Evolutionary conservation across 1,140 invertebrate species (phyloP), one percentile per base, ranked within the genome.

Genomic region (Tetramorium parvispinum): DNA sequence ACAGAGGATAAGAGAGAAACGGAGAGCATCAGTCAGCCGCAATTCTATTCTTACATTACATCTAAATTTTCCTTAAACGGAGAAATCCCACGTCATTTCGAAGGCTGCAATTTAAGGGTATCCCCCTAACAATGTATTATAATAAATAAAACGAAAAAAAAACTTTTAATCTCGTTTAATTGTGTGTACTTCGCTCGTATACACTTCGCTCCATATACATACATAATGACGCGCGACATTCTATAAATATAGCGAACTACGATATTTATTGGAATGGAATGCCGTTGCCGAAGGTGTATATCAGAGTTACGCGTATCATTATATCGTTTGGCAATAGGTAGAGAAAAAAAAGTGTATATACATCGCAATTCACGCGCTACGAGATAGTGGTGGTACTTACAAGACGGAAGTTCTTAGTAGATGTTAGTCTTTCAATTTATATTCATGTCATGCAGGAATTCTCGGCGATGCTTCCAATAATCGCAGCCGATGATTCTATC

Each of bases 361-460:
- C 27, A 10, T 37, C 37, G 63, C 63, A 66, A 66, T 13, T 43
- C 63, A 43, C n/a, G 10, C 37, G 37, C 59, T 61, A 32, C 4
- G 37, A 13, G n/a, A n/a, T 63, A 10, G 18, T 11, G 18, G 8
- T 40, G 63, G 6, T 0, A 18, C 10, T n/a, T 65, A 40, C 63
- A 66, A 66, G 32, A 43, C 63, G 7, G 51, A 53, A 53, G 63
- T 43, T 4, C 10, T 8, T 37, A n/a, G 18, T 40, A 53, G 63
- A 66, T 4, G n/a, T 8, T 37, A n/a, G 18, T 40, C 32, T 10
- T 66, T 5, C 10, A 18, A 53, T 73, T 51, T 37, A n/a, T 46
- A 51, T 73, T 73, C 49, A 73, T 73, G 6, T 13, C 24, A 73
- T 73, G 70, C 70, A 73, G 49, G 49, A 73, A 73, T 73, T 73